These are phyloP conservation scores for Chironomus tepperi DNA, from an alignment of 1,140 invertebrate species.

Conservation along the genomic window DNA sequence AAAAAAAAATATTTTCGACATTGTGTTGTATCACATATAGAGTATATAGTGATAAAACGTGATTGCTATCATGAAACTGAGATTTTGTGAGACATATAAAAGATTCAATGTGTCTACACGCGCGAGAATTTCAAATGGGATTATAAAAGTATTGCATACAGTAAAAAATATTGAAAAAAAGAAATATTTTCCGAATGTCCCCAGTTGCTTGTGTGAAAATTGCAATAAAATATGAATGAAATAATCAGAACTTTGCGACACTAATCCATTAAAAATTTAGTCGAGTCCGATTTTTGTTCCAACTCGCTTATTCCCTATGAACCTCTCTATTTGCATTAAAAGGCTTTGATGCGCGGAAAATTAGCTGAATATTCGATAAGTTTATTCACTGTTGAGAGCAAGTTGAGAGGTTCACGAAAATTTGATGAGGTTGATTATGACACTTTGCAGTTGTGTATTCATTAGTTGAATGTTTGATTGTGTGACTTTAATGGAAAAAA, in stretches of 20 bases:
- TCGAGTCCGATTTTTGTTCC: background rate
- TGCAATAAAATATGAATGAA: constrained; percentile 16
- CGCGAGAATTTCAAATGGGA: constrained; percentile 1
- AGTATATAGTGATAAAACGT: constrained; percentile 1
- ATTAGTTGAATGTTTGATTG: too few relatives aligned
- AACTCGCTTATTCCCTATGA: background rate
- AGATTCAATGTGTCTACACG: constrained; percentile 12
- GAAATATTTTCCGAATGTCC: background rate
- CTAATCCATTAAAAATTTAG: constrained; percentile 20
- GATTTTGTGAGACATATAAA: background rate
- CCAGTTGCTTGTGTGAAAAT: constrained; percentile 1
- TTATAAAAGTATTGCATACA: constrained; percentile 14
- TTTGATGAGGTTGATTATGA: too few relatives aligned
- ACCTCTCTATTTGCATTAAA: too few relatives aligned
- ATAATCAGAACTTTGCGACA: background rate
- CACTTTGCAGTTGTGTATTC: too few relatives aligned
- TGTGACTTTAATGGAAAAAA: too few relatives aligned
- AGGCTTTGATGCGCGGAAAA: too few relatives aligned
- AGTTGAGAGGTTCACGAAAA: too few relatives aligned
- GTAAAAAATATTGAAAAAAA: background rate
- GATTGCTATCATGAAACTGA: constrained; percentile 15
- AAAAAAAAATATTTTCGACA: too few relatives aligned
- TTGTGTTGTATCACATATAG: background rate
- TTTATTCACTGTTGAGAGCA: too few relatives aligned
- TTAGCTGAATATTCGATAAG: too few relatives aligned